Conservation (phyloP, 2,888 invertebrate genomes). For the Colletes collaris region DNA sequence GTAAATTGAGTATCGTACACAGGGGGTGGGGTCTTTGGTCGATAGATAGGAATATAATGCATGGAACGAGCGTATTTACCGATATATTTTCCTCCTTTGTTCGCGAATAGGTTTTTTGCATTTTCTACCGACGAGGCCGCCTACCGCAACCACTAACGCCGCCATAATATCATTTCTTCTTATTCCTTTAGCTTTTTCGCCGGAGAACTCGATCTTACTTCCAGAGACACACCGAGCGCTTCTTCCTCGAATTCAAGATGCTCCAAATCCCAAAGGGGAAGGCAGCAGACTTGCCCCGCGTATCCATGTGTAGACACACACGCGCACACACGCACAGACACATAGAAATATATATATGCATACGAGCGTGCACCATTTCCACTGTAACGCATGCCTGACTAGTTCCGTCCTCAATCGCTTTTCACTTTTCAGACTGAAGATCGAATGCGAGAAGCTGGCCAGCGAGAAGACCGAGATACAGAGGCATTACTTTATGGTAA, state of each 20-base stretch:
- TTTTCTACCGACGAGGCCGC: constrained; percentile 7
- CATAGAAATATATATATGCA: neutral
- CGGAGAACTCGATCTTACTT: constrained; percentile 54
- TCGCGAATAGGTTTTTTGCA: constrained; percentile 11
- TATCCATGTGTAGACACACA: neutral
- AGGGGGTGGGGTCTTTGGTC: too few species aligned
- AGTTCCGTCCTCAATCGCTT: constrained; percentile 52
- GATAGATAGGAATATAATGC: neutral
- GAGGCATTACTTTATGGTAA: constrained; percentile 99
- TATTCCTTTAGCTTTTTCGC: constrained; percentile 35
- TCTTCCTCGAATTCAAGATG: constrained; percentile 67
- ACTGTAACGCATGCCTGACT: constrained; percentile 42
- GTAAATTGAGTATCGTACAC: too few species aligned
- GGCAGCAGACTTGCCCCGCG: constrained; percentile 21
- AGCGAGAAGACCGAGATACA: constrained; percentile 99
- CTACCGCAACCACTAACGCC: constrained; percentile 36
- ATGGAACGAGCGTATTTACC: constrained; percentile 12
- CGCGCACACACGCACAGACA: neutral
- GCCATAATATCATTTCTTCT: constrained; percentile 44
- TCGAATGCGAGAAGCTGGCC: constrained; percentile 98
- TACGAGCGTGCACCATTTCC: constrained; percentile 23
- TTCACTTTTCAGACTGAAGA: constrained; percentile 90
- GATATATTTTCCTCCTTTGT: constrained; percentile 4
- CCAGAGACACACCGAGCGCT: constrained; percentile 54
- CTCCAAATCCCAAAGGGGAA: constrained; percentile 65